Conservation (phyloP, 2,797 vertebrate species). For the Macrochelys suwanniensis region DNA sequence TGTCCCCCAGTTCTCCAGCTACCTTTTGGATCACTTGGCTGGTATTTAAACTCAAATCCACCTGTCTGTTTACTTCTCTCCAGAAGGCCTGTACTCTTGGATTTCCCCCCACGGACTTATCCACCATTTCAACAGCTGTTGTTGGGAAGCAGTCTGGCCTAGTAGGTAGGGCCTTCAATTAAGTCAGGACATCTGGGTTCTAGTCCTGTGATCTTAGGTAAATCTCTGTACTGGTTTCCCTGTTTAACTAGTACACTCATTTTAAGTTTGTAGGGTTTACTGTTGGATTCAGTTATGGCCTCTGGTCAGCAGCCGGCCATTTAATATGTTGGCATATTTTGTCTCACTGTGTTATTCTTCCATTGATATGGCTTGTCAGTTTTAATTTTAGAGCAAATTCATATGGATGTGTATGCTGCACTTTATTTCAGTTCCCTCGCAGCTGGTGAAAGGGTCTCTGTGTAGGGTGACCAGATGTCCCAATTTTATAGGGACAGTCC, state of each 20-base stretch:
- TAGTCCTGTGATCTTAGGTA: rapidly evolving
- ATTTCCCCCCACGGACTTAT: background rate
- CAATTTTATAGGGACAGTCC: no score
- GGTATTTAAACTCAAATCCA: rapidly evolving
- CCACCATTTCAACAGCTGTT: background rate
- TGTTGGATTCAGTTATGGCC: background rate
- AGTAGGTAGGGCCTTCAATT: background rate
- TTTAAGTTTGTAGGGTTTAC: background rate
- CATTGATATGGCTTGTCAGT: background rate
- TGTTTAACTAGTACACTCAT: background rate
- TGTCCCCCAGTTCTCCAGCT: rapidly evolving
- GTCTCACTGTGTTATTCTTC: rapidly evolving
- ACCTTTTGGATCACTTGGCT: background rate
- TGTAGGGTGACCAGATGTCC: no score
- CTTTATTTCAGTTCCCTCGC: background rate
- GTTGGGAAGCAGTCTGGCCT: background rate
- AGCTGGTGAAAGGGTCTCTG: background rate
- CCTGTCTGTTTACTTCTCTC: rapidly evolving
- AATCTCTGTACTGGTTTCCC: background rate
- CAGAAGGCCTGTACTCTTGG: background rate
- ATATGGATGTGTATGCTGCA: background rate
- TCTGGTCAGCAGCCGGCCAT: background rate
- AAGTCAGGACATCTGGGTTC: background rate
- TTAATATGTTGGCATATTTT: rapidly evolving
- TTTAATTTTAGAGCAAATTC: background rate